Base-by-base conservation (phyloP, 2,888 invertebrate genomes). In the Eilema sororculum region DNA sequence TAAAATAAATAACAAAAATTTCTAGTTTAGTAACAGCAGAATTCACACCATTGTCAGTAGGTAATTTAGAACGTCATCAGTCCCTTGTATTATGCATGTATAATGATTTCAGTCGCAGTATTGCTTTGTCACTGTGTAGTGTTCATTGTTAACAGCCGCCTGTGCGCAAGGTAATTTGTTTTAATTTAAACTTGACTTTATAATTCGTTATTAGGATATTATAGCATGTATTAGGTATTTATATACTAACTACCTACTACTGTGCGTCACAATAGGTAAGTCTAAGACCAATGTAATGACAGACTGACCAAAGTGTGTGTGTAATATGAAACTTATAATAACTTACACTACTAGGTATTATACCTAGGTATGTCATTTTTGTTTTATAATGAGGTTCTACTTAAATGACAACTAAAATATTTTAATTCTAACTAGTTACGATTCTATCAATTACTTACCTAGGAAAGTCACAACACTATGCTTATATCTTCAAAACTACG, bases 81-180 rank as follows among this genome's bases (percentile, higher is more conserved):
- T 60, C 65, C 59, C 67, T 69, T 61, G 72, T 64, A 65, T 72
- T 61, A 41, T 78, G 78, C 75, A 82, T 79, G 74, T 74, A 70
- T 75, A 80, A 82, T 82, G 73, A 71, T 46, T 65, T 79, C 69
- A 76, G 75, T 66, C 33, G 57, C 67, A 41, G 61, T 75, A 73
- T 63, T 79, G 82, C 76, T n/a, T 75, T 75, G 82, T 81, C 78
- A 82, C 76, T 80, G 77, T 79, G 73, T 72, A 65, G 75, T 74
- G 78, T 68, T 76, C 79, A 66, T 67, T 69, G 73, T 56, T 68
- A 61, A 73, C 74, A 74, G 72, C 69, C 72, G 76, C 75, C 25
- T 75, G 80, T 69, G 30, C 30, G 13, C 56, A 46, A 61, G 69
- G 81, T 81, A 68, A 81, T 74, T 62, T 5, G 24, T 52, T 62